phyloP scores from a whole-genome alignment of 2,888 invertebrate genomes.

The Branchipolynoe longqiensis region DNA sequence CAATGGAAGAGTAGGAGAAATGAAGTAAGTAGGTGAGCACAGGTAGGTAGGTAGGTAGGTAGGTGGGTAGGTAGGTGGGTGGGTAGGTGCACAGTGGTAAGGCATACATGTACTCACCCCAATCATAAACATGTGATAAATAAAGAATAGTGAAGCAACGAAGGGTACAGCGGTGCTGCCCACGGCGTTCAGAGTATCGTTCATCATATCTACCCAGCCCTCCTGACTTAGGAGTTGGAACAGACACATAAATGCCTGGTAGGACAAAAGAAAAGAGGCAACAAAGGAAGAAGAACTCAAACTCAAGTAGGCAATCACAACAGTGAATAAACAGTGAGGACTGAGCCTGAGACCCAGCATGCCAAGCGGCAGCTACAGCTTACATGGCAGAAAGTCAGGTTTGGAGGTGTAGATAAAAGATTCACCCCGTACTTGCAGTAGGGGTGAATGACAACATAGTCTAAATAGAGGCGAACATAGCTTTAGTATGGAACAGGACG shows the following conservation, averaged over 20 bases:
- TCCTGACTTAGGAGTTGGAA: slow-evolving; percentile 81
- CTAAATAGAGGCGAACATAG: too few relatives aligned
- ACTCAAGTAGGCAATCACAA: slow-evolving; percentile 54
- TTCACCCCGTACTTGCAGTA: too few relatives aligned
- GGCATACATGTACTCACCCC: slow-evolving; percentile 67
- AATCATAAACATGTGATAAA: slow-evolving; percentile 66
- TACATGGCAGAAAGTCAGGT: too few relatives aligned
- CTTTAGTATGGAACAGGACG: too few relatives aligned
- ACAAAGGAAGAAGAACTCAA: slow-evolving; percentile 57
- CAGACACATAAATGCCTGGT: slow-evolving; percentile 80
- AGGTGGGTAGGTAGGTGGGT: too few relatives aligned
- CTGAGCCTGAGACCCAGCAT: too few relatives aligned
- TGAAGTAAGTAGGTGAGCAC: background rate
- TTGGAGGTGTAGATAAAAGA: too few relatives aligned
- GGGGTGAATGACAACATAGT: too few relatives aligned
- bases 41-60: too few relatives aligned
- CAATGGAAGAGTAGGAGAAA: background rate
- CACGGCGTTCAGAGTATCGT: slow-evolving; percentile 71
- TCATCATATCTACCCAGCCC: slow-evolving; percentile 80
- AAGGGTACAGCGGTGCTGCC: slow-evolving; percentile 7
- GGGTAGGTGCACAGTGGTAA: slow-evolving; percentile 8
- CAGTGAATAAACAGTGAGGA: too few relatives aligned
- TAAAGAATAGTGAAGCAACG: slow-evolving; percentile 64
- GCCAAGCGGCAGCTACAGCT: too few relatives aligned
- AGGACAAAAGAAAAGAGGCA: slow-evolving; percentile 54